These are phyloP conservation scores for Abrostola tripartita DNA, from an alignment of 2,888 invertebrate genomes.

Conservation along the genomic window DNA sequence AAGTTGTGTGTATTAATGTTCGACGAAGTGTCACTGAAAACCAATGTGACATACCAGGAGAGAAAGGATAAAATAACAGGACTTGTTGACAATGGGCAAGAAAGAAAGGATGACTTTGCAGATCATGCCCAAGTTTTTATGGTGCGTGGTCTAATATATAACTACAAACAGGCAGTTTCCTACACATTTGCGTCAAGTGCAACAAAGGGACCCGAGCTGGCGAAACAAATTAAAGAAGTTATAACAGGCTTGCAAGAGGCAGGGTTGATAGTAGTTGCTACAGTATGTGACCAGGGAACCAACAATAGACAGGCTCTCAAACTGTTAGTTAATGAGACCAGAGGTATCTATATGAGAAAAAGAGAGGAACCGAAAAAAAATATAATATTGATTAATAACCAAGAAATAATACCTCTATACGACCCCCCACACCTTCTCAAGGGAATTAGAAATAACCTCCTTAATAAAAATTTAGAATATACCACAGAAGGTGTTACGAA, in stretches of 20 bases:
- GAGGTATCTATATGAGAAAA: conserved; percentile 25
- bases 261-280: conserved; percentile 50
- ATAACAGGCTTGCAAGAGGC: conserved; percentile 34
- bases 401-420: conserved; percentile 48
- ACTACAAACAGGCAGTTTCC: conserved; percentile 38
- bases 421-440: conserved; percentile 45
- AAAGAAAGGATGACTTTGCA: conserved; percentile 38
- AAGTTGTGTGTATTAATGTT: conserved; percentile 51
- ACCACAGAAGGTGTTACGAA: conserved; percentile 15
- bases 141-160: conserved; percentile 47
- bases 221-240: conserved; percentile 41
- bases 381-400: conserved; percentile 32
- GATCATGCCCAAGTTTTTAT: conserved; percentile 57
- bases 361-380: conserved; percentile 28
- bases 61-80: conserved; percentile 47
- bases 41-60: conserved; percentile 48
- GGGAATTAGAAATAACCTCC: conserved; percentile 43
- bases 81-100: conserved; percentile 12
- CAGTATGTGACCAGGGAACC: conserved; percentile 55
- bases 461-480: conserved; percentile 47
- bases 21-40: conserved; percentile 52
- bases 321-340: conserved; percentile 39
- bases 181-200: conserved; percentile 45
- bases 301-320: conserved; percentile 49
- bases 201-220: conserved; percentile 28